Evolutionary conservation across 2,797 vertebrate genomes (phyloP).

Genomic region (Mionectes olivaceus): DNA sequence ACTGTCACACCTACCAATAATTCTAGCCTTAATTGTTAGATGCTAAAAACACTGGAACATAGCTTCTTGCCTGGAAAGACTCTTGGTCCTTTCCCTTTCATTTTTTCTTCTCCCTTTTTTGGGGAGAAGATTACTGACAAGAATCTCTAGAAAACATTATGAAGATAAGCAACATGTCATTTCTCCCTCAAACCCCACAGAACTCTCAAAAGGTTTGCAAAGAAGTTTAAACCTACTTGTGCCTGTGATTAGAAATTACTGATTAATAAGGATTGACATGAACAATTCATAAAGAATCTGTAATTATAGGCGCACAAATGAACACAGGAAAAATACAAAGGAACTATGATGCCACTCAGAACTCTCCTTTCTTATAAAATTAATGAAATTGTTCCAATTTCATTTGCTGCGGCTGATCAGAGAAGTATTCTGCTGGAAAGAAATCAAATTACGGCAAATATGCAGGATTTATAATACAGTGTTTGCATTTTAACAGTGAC

Average conservation of each 20-base stretch:
- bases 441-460: conserved; percentile 63
- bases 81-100: background rate
- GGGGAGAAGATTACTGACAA: conserved; percentile 41
- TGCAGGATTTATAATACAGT: conserved; percentile 69
- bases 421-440: conserved; percentile 72
- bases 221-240: conserved; percentile 72
- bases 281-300: conserved; percentile 78
- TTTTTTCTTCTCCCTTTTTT: background rate
- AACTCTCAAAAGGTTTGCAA: conserved; percentile 59
- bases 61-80: conserved; percentile 11
- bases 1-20: conserved; percentile 52
- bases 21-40: conserved; percentile 53
- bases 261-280: conserved; percentile 85
- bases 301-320: conserved; percentile 82
- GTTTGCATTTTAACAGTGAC: conserved; percentile 74
- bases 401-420: conserved; percentile 74
- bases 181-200: conserved; percentile 55
- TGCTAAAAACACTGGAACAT: conserved; percentile 40
- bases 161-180: conserved; percentile 50
- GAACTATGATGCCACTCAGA: conserved; percentile 75
- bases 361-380: conserved; percentile 59
- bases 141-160: conserved; percentile 46
- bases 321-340: conserved; percentile 72
- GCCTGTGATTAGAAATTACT: conserved; percentile 79
- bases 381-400: conserved; percentile 77